These are phyloP conservation scores for Orthosia incerta DNA, from an alignment of 2,888 invertebrate genomes.

Conservation along the genomic window DNA sequence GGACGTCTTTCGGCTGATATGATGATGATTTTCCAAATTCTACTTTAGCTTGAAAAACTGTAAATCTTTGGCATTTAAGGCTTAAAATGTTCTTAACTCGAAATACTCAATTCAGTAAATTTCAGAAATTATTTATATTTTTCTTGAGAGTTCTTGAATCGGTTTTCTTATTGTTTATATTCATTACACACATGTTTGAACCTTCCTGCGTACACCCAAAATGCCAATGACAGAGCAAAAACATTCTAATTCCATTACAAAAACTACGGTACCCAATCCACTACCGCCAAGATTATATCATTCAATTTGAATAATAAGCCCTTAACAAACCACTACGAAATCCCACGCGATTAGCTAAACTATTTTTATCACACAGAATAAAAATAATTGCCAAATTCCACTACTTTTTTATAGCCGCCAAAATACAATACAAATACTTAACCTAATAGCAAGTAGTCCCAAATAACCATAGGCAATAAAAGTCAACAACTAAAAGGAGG, in stretches of 20 bases:
- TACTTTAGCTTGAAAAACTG: no score
- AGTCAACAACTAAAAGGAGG: slow-evolving; percentile 18
- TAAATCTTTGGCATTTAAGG: no score
- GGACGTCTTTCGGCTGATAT: no score
- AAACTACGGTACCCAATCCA: not conserved
- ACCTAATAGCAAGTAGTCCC: not conserved
- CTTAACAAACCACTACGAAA: not conserved
- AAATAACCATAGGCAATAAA: slow-evolving; percentile 35
- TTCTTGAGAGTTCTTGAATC: no score
- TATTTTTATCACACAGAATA: slow-evolving; percentile 21
- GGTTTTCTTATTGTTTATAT: no score
- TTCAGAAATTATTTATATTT: no score
- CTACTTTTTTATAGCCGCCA: slow-evolving; percentile 22
- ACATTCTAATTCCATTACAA: slow-evolving; percentile 26
- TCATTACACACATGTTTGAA: no score
- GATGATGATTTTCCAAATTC: no score
- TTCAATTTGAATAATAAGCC: slow-evolving; percentile 4
- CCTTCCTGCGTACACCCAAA: not conserved
- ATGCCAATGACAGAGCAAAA: slow-evolving; percentile 12
- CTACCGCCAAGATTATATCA: not conserved
- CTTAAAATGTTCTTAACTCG: no score
- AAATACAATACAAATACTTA: slow-evolving; percentile 7
- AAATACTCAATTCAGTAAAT: no score
- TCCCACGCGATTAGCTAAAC: slow-evolving; percentile 4
- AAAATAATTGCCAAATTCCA: slow-evolving; percentile 2